Conservation (phyloP, 2,113 vertebrate genomes). For the Ovis canadensis region DNA sequence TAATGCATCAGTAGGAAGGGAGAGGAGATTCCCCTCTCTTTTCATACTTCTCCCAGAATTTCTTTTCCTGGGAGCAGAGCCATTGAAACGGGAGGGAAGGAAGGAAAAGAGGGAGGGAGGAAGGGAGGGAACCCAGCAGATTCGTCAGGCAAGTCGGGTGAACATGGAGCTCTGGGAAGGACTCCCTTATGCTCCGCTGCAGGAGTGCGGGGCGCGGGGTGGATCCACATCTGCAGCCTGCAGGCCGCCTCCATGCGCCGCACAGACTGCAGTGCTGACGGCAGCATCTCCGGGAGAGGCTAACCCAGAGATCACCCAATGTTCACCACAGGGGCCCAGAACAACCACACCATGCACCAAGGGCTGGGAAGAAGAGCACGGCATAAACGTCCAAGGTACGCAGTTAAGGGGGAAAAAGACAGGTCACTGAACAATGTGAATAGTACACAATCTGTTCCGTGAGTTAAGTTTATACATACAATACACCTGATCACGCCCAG, state of each 20-base stretch:
- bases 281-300: not conserved
- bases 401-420: not conserved
- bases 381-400: not conserved
- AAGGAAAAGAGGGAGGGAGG: not conserved
- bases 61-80: not conserved
- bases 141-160: not conserved
- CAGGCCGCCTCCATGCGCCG: not conserved
- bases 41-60: not conserved
- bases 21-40: not conserved
- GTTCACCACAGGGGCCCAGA: not conserved
- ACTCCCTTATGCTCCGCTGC: not conserved
- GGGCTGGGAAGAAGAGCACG: not conserved
- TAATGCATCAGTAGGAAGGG: not conserved
- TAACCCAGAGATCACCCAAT: not conserved
- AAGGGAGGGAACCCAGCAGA: not conserved
- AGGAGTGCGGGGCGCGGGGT: fast-evolving
- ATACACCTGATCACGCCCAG: not conserved
- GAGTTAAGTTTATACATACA: not conserved
- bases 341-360: not conserved
- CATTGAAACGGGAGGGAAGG: not conserved
- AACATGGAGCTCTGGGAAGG: not conserved
- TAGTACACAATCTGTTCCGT: not conserved
- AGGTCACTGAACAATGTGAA: not conserved
- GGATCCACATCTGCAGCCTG: not conserved
- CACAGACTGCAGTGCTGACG: not conserved